Evolutionary conservation across 2,888 invertebrate genomes (phyloP).

Genomic region (Andrena bicolor): DNA sequence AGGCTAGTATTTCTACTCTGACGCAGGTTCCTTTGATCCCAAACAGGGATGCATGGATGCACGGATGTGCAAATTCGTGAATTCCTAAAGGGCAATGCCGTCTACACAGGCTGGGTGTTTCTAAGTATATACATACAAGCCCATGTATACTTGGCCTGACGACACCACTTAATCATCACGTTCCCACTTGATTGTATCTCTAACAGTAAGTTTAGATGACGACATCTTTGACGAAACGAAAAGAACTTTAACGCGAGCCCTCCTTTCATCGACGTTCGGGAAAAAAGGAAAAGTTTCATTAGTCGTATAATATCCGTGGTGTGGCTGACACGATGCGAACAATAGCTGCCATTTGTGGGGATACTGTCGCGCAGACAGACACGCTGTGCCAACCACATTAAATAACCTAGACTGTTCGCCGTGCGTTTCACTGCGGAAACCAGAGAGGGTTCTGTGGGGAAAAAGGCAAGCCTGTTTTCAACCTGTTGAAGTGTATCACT

Average conservation of each 20-base stretch:
- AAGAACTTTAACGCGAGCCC: not conserved
- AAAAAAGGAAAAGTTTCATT: conserved; percentile 32
- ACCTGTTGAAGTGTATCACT: conserved; percentile 48
- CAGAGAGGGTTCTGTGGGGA: not conserved
- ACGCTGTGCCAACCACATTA: conserved; percentile 22
- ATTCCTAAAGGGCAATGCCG: too few species aligned
- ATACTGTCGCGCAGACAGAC: conserved; percentile 4
- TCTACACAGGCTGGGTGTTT: too few species aligned
- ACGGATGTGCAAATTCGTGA: too few species aligned
- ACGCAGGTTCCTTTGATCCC: too few species aligned
- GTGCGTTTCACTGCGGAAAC: conserved; percentile 40
- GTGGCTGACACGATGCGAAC: conserved; percentile 31
- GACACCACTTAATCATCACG: too few species aligned
- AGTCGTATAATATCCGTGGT: conserved; percentile 20
- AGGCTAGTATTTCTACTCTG: too few species aligned
- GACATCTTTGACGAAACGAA: not conserved
- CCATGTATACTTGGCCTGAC: too few species aligned
- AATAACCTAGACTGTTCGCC: conserved; percentile 48
- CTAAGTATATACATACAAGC: too few species aligned
- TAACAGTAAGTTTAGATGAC: too few species aligned
- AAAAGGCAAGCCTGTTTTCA: conserved; percentile 27
- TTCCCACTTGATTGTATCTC: too few species aligned
- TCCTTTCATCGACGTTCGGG: not conserved
- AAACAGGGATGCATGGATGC: too few species aligned
- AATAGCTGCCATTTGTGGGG: conserved; percentile 40